Evolutionary conservation across 1,140 invertebrate species (phyloP).

Genomic region (Ostrea denselamellosa): DNA sequence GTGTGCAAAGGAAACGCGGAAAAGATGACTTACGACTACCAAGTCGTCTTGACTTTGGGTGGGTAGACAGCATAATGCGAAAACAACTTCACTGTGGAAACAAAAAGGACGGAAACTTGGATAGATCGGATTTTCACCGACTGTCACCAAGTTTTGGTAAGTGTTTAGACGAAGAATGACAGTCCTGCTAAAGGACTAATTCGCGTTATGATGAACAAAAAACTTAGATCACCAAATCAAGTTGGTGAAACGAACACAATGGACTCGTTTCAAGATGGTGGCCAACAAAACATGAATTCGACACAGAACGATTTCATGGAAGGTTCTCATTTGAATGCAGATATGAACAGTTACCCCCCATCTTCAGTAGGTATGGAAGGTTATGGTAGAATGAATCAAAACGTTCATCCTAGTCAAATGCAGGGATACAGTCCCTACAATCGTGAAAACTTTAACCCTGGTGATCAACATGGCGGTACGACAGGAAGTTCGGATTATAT

Average conservation of each 20-base stretch:
- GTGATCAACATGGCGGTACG: slow-evolving; percentile 72
- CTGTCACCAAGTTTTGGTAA: slow-evolving; percentile 60
- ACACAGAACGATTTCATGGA: slow-evolving; percentile 72
- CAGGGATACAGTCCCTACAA: slow-evolving; percentile 68
- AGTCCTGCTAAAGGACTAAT: slow-evolving; percentile 59
- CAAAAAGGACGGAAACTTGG: slow-evolving; percentile 64
- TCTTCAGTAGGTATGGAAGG: slow-evolving; percentile 66
- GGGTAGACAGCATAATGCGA: slow-evolving; percentile 67
- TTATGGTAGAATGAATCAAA: slow-evolving; percentile 71
- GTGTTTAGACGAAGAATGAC: slow-evolving; percentile 65
- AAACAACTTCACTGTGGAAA: slow-evolving; percentile 65
- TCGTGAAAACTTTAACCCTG: slow-evolving; percentile 61
- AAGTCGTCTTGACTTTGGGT: slow-evolving; percentile 63
- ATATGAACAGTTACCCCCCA: slow-evolving; percentile 71
- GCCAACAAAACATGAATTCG: slow-evolving; percentile 71
- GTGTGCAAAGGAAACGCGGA: slow-evolving; percentile 31
- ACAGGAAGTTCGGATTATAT: slow-evolving; percentile 69
- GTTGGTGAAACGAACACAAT: slow-evolving; percentile 70
- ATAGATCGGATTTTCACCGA: slow-evolving; percentile 56
- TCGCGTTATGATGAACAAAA: slow-evolving; percentile 60
- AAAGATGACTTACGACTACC: slow-evolving; percentile 53
- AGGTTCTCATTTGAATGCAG: slow-evolving; percentile 70
- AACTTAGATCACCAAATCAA: slow-evolving; percentile 65
- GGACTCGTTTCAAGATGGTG: slow-evolving; percentile 77
- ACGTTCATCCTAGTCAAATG: slow-evolving; percentile 70